phyloP scores from a whole-genome alignment of 2,797 vertebrate genomes.

The Hoplostethus mediterraneus region DNA sequence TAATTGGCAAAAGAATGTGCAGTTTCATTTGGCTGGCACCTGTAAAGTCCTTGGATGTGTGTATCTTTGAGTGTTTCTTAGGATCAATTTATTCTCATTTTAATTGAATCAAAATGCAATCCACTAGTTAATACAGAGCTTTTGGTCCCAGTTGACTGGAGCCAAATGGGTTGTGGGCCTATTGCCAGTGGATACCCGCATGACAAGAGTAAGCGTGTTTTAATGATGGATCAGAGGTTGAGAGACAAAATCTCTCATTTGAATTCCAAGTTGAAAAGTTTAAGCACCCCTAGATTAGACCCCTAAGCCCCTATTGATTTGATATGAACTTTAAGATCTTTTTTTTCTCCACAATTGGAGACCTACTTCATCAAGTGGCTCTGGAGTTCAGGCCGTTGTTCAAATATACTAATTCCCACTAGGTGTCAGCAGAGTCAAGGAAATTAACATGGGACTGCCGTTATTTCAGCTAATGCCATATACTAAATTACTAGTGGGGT shows the following conservation, averaged over 20 bases:
- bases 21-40: no score
- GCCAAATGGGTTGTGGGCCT: not conserved
- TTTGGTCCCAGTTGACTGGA: not conserved
- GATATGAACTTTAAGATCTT: no score
- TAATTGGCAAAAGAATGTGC: no score
- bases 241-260: not conserved
- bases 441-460: not conserved
- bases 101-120: not conserved
- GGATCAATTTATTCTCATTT: not conserved
- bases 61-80: no score
- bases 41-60: no score
- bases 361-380: not conserved
- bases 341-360: no score
- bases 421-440: slow-evolving; percentile 62
- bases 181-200: not conserved
- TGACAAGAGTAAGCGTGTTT: not conserved
- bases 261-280: not conserved
- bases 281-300: no score
- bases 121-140: not conserved
- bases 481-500: not conserved
- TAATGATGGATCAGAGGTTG: no score
- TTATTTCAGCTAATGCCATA: not conserved
- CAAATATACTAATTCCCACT: slow-evolving; percentile 38
- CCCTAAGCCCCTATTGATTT: no score
- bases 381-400: not conserved